Conservation (phyloP, 2,113 vertebrate genomes). For the Rhodinocichla rosea region DNA sequence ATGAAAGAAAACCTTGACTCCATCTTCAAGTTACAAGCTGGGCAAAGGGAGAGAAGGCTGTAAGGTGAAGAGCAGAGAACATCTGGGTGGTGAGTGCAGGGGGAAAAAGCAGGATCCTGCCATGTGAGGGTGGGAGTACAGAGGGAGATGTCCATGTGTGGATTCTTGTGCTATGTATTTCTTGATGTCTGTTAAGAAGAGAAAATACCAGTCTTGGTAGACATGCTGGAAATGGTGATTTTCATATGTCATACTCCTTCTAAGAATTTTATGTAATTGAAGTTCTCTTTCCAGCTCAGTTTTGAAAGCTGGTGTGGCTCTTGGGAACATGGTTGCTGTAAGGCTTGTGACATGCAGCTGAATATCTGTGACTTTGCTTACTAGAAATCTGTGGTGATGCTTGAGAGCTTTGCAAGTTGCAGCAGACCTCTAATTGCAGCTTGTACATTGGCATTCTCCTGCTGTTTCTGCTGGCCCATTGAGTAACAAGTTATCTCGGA, state of each 20-base stretch:
- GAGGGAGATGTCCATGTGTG: neutral
- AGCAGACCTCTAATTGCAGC: neutral
- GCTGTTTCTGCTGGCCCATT: neutral
- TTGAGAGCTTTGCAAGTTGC: neutral
- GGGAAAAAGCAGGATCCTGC: neutral
- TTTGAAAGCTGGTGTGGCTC: neutral
- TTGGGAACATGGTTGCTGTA: rapidly evolving
- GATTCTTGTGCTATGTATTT: neutral
- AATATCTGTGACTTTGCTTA: neutral
- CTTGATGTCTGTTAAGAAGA: neutral
- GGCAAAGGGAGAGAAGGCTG: neutral
- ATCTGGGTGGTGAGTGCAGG: neutral
- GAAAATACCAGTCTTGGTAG: neutral
- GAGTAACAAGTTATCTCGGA: neutral
- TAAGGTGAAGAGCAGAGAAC: neutral
- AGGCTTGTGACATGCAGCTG: neutral
- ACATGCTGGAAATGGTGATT: neutral
- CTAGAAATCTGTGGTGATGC: neutral
- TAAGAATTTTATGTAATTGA: neutral
- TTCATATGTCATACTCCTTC: neutral
- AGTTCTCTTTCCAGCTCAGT: neutral
- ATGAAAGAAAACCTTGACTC: neutral
- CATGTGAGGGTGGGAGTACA: neutral
- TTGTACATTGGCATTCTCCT: neutral
- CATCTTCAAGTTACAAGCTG: neutral